phyloP scores from a whole-genome alignment of 2,113 vertebrate species.

The Equus przewalskii region DNA sequence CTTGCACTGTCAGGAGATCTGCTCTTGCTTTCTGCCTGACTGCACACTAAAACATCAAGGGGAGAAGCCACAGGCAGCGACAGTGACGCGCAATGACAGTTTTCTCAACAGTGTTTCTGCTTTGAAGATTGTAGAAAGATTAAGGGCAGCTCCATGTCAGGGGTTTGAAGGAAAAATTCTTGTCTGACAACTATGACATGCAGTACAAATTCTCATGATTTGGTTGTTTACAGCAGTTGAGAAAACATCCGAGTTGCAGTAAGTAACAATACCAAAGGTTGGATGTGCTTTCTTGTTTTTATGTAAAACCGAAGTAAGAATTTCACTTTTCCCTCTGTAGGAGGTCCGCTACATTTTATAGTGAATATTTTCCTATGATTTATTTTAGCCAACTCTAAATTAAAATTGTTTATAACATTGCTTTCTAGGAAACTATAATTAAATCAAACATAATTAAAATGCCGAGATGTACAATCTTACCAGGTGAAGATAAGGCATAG shows the following conservation, averaged over 20 bases:
- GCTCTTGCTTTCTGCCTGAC: background rate
- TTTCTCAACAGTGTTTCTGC: background rate
- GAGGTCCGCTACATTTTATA: background rate
- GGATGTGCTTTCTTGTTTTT: background rate
- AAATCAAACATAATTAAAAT: conserved; percentile 66
- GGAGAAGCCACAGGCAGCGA: background rate
- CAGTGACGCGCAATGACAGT: background rate
- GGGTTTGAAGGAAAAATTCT: background rate
- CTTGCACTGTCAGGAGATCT: background rate
- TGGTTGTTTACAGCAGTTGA: background rate
- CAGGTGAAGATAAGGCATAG: conserved; percentile 94
- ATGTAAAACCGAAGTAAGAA: background rate
- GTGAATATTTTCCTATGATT: background rate
- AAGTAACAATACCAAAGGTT: background rate
- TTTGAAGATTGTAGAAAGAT: background rate
- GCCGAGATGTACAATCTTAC: conserved; percentile 86
- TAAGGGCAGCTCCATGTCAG: background rate
- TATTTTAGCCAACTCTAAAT: background rate
- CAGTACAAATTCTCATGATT: background rate
- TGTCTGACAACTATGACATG: background rate
- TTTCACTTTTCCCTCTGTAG: background rate
- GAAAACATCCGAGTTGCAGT: background rate
- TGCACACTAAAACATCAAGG: background rate
- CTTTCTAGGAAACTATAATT: background rate
- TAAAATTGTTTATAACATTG: background rate